Percentiles rank a stretch among this genome's conserved stretches.
phyloP scores from a whole-genome alignment of 2,888 invertebrate species.

The Zeuzera pyrina region DNA sequence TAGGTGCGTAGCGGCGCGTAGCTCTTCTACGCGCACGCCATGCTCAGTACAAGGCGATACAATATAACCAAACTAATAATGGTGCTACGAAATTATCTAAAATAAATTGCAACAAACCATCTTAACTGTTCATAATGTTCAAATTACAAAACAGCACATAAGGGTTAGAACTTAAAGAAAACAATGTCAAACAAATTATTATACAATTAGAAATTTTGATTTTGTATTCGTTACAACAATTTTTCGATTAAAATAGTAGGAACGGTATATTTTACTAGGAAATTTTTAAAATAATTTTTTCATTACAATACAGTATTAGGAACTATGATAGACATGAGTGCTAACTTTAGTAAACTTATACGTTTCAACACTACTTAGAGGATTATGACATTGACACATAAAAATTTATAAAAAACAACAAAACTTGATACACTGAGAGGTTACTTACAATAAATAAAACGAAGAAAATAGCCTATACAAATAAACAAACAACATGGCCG shows the following conservation, averaged over 20 bases:
- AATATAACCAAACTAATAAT: not conserved
- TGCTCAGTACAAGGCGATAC: slow-evolving; percentile 17
- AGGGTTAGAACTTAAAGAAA: not conserved
- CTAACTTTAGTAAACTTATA: slow-evolving; percentile 62
- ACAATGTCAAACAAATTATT: slow-evolving; percentile 5
- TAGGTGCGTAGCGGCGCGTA: slow-evolving; percentile 63
- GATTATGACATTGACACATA: slow-evolving; percentile 27
- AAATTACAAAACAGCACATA: slow-evolving; percentile 9
- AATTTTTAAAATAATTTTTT: slow-evolving; percentile 68
- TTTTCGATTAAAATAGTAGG: slow-evolving; percentile 65
- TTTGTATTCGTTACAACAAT: slow-evolving; percentile 38
- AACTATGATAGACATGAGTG: slow-evolving; percentile 69
- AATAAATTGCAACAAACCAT: not conserved
- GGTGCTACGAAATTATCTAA: slow-evolving; percentile 1
- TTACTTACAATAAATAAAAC: slow-evolving; percentile 24
- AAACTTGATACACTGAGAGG: slow-evolving; percentile 35
- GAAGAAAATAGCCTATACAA: slow-evolving; percentile 27
- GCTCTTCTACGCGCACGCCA: slow-evolving; percentile 37
- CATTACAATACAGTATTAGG: slow-evolving; percentile 71
- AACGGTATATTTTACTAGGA: slow-evolving; percentile 72
- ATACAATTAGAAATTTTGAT: slow-evolving; percentile 12
- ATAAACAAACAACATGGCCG: slow-evolving; percentile 65
- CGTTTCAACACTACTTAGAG: slow-evolving; percentile 48
- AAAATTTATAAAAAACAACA: slow-evolving; percentile 45
- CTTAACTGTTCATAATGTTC: slow-evolving; percentile 3